Evolutionary conservation across 2,888 invertebrate species (phyloP).

Genomic region (Tipula vernalis): DNA sequence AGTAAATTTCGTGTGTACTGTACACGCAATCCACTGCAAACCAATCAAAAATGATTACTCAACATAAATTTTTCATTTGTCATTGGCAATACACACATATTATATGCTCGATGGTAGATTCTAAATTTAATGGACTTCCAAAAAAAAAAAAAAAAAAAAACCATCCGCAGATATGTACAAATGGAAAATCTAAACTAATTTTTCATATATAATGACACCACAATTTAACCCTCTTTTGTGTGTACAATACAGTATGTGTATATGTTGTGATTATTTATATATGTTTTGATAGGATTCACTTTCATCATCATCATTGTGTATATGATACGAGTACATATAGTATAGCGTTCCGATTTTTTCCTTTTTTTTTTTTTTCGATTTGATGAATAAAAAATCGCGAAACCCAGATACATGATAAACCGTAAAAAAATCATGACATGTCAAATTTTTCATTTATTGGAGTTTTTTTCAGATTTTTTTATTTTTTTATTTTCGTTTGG

Average conservation of each 20-base stretch:
- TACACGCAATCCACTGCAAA: background rate
- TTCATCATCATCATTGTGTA: background rate
- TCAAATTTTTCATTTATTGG: background rate
- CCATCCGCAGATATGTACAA: background rate
- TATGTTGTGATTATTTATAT: background rate
- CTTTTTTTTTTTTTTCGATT: background rate
- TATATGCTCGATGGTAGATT: background rate
- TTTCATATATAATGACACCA: background rate
- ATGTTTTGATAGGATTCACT: background rate
- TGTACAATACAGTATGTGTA: background rate
- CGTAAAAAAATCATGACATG: background rate
- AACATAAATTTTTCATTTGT: background rate
- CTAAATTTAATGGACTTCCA: conserved; percentile 4
- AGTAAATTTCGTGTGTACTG: background rate
- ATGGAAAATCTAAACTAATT: conserved; percentile 4
- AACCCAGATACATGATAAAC: background rate
- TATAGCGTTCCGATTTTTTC: background rate
- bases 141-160: background rate
- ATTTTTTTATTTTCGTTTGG: background rate
- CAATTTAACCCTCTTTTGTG: background rate
- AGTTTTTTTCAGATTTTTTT: background rate
- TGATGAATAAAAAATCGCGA: background rate
- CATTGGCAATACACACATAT: background rate
- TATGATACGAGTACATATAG: background rate
- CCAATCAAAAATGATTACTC: conserved; percentile 4